Base-by-base conservation (phyloP, 2,888 invertebrate species). In the Urechis unicinctus region DNA sequence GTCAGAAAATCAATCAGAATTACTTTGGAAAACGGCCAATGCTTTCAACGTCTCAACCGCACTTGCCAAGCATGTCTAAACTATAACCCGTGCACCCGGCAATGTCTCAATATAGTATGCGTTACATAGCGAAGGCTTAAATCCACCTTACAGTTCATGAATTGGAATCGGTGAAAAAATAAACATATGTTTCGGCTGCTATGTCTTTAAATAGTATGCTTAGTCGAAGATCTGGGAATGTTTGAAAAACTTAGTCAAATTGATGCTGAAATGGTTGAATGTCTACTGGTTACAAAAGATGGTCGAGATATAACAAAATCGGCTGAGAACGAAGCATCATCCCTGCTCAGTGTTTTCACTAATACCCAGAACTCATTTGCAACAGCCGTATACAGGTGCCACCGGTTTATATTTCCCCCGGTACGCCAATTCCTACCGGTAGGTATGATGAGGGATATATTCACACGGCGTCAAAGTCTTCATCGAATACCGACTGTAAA, bases 201-300 rank as follows among this genome's bases (percentile, higher is more conserved):
- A 24, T 30, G 4, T 51, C 50, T 13, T 13, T 55, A 6, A 54
- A 57, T 46, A 50, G 50, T 41, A 53, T 56, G 53, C 13, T 41
- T n/a, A 56, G 56, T 30, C 45, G 50, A 55, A 3, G 44, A 51
- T 4, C 57, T 50, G n/a, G 47, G 2, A 22, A 57, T 54, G 57
- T 46, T 53, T 25, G 53, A 57, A 24, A 54, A 50, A 28, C 45
- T 57, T 4, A 55, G 50, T 26, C 54, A 50, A 5, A 57, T 57
- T 28, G 57, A 57, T 25, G 50, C 53, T 24, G 57, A 57, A 30
- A 57, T 57, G 57, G 57, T 55, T 36, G 47, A 56, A 24, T 57
- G 57, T 41, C 54, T 57, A 5, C 24, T 46, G 45, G 25, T 21
- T 29, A 29, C n/a, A 22, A 21, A 50, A 2, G 26, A 48, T 9